Evolutionary conservation across 2,888 invertebrate genomes (phyloP).

Genomic region (Horisme vitalbata): DNA sequence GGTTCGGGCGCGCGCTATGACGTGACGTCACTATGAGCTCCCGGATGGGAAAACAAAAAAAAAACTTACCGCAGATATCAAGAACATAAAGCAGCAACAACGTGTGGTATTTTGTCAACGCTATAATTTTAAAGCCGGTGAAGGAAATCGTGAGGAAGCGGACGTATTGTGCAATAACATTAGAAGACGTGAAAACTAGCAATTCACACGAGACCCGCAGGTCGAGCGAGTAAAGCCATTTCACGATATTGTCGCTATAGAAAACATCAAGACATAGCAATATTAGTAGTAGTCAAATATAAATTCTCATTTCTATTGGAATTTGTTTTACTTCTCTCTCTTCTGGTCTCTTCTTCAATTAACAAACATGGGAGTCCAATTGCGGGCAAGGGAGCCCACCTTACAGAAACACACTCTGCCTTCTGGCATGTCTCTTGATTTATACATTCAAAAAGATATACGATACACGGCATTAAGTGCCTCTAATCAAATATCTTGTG

Average conservation of each 20-base stretch:
- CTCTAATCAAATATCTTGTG: constrained; percentile 50
- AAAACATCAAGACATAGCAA: background rate
- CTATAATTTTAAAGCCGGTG: constrained; percentile 15
- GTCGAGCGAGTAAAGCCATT: background rate
- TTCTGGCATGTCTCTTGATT: too few species aligned
- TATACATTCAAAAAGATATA: constrained; percentile 27
- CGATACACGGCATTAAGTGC: constrained; percentile 38
- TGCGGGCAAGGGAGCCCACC: too few species aligned
- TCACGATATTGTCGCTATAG: background rate
- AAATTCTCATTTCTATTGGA: too few species aligned
- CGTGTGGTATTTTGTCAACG: constrained; percentile 1
- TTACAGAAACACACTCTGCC: too few species aligned
- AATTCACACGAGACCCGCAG: constrained; percentile 4
- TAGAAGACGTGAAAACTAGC: constrained; percentile 20
- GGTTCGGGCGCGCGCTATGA: constrained; percentile 60
- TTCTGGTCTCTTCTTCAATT: too few species aligned
- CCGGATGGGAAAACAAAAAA: constrained; percentile 39
- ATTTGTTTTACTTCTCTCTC: too few species aligned
- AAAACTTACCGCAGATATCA: constrained; percentile 21
- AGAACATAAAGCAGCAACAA: constrained; percentile 15
- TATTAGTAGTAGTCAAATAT: background rate
- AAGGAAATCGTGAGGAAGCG: constrained; percentile 26
- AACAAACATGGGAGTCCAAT: too few species aligned
- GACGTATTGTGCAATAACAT: constrained; percentile 32
- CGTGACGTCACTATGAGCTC: constrained; percentile 63